Evolutionary conservation across 2,888 invertebrate species (phyloP), one percentile per base, ranked within the genome.

Genomic region (Argyresthia goedartella): DNA sequence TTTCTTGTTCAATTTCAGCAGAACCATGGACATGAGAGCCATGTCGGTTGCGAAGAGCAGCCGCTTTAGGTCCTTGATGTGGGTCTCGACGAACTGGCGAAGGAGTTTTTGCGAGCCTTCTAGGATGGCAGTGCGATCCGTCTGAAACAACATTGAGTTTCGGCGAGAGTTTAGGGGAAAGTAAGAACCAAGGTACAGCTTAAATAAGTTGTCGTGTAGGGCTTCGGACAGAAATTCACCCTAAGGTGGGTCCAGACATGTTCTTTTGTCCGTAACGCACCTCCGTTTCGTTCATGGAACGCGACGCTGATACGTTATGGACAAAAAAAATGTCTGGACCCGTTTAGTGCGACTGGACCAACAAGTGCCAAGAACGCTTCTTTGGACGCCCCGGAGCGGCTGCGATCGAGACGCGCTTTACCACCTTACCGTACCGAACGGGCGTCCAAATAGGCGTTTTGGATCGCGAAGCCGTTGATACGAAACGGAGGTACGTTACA

Each of bases 11-110:
- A 84, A 58, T 45, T 85, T 86, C 10, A 85, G 59, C 15, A 81
- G 60, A 0, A 84, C 82, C 86, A 86, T 86, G 0, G 82, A 79
- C 81, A 84, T 81, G 7, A 86, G 72, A 0, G 84, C 76, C 65
- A 71, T 80, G 63, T 86, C 86, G 0, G 81, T 82, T 0, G 77
- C 74, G 50, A 79, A 81, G 0, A 86, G 72, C 1, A 86, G 59
- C 0, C 85, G 60, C 64, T 86, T 86, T 58, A 86, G 56, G 34
- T 86, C 86, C 44, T 78, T 81, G 10, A 82, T 68, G 57, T 86
- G 86, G 0, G 64, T 56, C 51, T 81, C 78, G 1, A 85, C 76
- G 61, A 86, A 86, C 0, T 61, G 55, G 56, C 66, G 69, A 0
- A 85, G 61, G 47, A 77, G 81, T 53, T 69, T 77, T 16, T 76